Evolutionary conservation across 1,140 invertebrate genomes (phyloP), one percentile per base, ranked within the genome.

Genomic region (Dinothrombium tinctorium): DNA sequence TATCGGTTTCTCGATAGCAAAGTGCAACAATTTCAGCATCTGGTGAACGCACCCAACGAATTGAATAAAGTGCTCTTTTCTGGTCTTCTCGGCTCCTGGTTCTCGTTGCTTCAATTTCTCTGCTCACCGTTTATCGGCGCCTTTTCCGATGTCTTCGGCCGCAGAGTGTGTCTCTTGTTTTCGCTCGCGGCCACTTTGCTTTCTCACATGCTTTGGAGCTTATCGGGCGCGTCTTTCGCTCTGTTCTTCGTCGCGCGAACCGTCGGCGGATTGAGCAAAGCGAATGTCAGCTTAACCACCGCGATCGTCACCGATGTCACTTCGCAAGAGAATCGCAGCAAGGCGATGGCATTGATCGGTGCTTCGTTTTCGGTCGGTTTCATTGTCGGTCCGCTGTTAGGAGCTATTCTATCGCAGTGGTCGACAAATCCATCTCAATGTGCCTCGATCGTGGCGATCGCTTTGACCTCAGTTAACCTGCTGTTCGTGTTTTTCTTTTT

Each of bases 341-440:
- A 72, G 60, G 89, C 84, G 56, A 98, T 98, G 90, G 83, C 92
- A 14, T 58, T 95, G 23, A 76, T 98, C 44, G 92, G 92, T 12
- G 74, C 94, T 51, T 86, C 90, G 4, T 99, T 98, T 63, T 95
- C 89, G 0, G 60, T 98, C 41, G 90, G 87, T 12, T 99, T 99
- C 59, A 81, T 95, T 47, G 60, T 94, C 46, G 90, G 92, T 0
- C 92, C 90, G 19, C 63, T 86, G 52, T 83, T 95, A 52, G 90
- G 90, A 15, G 92, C 87, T 8, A 61, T 72, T 50, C 92, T 95
- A 62, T 74, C 86, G 2, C 66, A 69, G 48, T 72, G 68, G 59
- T 71, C 73, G 1, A 54, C 56, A 48, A 52, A 14, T 69, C 82
- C 19, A 12, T 38, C 17, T n/a, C 15, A 14, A 2, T 14, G 25